Percentiles rank a stretch among this genome's conserved stretches.
These are phyloP conservation scores for Steinernema khuongi DNA, from an alignment of 1,140 invertebrate species.

Conservation along the genomic window DNA sequence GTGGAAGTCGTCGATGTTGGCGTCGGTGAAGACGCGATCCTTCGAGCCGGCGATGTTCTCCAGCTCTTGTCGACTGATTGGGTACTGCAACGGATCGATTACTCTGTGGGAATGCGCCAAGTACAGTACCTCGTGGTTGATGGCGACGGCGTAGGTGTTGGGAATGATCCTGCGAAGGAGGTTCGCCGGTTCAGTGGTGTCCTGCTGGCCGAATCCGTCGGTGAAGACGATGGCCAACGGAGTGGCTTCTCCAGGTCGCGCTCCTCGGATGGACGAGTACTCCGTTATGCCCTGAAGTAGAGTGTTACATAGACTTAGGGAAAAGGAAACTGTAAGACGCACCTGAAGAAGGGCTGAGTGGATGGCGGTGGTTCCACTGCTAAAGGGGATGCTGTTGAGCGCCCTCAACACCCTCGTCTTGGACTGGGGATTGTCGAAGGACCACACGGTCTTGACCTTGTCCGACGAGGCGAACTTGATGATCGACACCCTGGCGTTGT, in stretches of 20 bases:
- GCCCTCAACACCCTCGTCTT: slow-evolving; percentile 35
- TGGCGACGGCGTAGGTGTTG: slow-evolving; percentile 32
- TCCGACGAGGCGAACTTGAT: slow-evolving; percentile 50
- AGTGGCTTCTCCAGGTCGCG: slow-evolving; percentile 26
- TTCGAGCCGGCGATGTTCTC: slow-evolving; percentile 18
- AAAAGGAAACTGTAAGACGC: neutral
- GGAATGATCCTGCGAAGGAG: slow-evolving; percentile 27
- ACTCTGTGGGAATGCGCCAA: neutral
- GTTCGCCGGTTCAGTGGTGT: neutral
- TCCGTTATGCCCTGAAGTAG: slow-evolving; percentile 36
- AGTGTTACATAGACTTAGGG: slow-evolving; percentile 13
- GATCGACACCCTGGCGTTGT: slow-evolving; percentile 48
- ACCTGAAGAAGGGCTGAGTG: slow-evolving; percentile 39
- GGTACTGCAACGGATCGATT: slow-evolving; percentile 20
- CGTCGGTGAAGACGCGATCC: slow-evolving; percentile 29
- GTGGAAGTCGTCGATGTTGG: slow-evolving; percentile 29
- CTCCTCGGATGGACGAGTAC: slow-evolving; percentile 12
- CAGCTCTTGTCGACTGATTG: slow-evolving; percentile 22
- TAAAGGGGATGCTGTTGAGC: slow-evolving; percentile 37
- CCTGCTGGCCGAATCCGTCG: slow-evolving; percentile 27
- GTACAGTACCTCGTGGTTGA: slow-evolving; percentile 24
- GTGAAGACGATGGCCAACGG: slow-evolving; percentile 33
- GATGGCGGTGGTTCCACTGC: slow-evolving; percentile 49
- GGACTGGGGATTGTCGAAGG: slow-evolving; percentile 37
- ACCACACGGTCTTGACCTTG: slow-evolving; percentile 46